These are phyloP conservation scores for Anthonomus grandis DNA, from an alignment of 1,140 invertebrate species.

Conservation along the genomic window DNA sequence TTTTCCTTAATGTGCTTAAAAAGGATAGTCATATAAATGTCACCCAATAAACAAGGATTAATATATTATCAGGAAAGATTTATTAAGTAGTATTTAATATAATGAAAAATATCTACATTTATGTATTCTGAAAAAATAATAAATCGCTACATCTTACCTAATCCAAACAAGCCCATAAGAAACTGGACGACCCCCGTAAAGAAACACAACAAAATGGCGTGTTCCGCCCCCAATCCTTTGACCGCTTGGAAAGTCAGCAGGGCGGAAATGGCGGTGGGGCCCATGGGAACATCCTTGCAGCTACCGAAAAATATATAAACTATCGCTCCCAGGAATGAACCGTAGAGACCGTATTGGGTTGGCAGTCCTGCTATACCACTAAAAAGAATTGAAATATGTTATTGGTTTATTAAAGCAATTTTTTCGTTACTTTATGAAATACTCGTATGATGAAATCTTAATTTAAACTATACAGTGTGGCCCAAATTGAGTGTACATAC, in stretches of 20 bases:
- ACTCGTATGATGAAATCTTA: too few species aligned
- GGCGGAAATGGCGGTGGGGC: constrained; percentile 81
- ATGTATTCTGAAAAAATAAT: too few species aligned
- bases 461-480: too few species aligned
- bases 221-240: constrained; percentile 61
- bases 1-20: too few species aligned
- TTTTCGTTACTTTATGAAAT: too few species aligned
- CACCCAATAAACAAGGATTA: neutral
- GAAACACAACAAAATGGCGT: constrained; percentile 79
- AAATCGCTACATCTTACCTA: constrained; percentile 57
- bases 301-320: constrained; percentile 89
- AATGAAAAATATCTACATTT: neutral
- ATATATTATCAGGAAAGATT: neutral
- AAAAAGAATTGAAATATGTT: too few species aligned
- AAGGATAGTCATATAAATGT: too few species aligned
- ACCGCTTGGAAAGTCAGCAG: constrained; percentile 75
- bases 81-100: neutral
- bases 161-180: constrained; percentile 80
- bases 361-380: constrained; percentile 78
- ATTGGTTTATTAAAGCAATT: too few species aligned
- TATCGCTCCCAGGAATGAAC: constrained; percentile 86
- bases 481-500: too few species aligned
- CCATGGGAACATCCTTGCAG: constrained; percentile 86
- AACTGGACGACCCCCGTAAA: constrained; percentile 77
- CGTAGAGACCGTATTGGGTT: constrained; percentile 83